Base-by-base conservation (phyloP, 2,888 invertebrate species). In the Macaria liturata region DNA sequence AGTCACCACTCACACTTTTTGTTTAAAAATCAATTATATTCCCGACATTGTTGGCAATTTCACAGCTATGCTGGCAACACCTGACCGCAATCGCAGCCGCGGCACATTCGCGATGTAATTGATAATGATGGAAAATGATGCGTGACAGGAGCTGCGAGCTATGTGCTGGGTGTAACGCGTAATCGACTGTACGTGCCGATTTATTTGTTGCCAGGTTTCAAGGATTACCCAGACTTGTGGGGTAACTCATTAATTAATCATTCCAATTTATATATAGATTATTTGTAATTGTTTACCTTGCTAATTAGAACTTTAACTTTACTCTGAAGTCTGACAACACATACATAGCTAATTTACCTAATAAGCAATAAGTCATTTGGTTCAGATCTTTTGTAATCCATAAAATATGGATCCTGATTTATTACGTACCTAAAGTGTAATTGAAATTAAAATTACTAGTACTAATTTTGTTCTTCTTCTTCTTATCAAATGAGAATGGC, bases 101-200 rank as follows among this genome's bases (percentile, higher is more conserved):
- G 75, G 78, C 76, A 69, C 74, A 72, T 82, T 81, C 77, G 78
- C 82, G 72, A 66, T 63, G 81, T 88, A 90, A 90, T 90, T 88
- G 88, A 83, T 90, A 91, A 91, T 91, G 76, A 86, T 78, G 80
- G 82, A 84, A 86, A 89, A 90, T 89, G 84, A 88, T 82, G 83
- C 90, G 81, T 89, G 87, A 84, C 88, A 88, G 88, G 84, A 86
- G 89, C 88, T 85, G 81, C 80, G 74, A 87, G 89, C 87, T 76
- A 75, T 80, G 79, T 83, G 76, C 70, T 81, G 78, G 74, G 49
- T 55, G 59, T 60, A 52, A 75, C 75, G 78, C 75, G 65, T 80
- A 82, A 80, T 80, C 74, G 77, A 67, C 74, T 74, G 69, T 71
- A 74, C 75, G 72, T 78, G 69, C 71, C 62, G 68, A 67, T 69